phyloP scores from a whole-genome alignment of 2,113 vertebrate species.

The Murina feae region DNA sequence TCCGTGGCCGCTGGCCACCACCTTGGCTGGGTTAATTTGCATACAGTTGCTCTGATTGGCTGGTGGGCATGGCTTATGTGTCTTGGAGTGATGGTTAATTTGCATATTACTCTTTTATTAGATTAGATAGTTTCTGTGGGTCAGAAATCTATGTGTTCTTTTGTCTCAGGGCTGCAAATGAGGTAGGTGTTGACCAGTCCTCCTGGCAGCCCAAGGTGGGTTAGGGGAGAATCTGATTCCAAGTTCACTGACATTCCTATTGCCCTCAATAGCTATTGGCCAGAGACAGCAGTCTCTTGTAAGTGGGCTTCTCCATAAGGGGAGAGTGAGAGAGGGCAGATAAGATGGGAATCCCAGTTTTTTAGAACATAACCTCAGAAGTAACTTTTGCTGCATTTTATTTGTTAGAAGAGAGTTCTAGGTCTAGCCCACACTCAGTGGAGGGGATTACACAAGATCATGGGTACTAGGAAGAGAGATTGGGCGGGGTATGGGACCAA shows the following conservation, averaged over 20 bases:
- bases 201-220: neutral
- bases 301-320: neutral
- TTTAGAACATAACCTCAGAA: neutral
- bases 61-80: too few species aligned
- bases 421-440: neutral
- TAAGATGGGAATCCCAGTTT: neutral
- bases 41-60: too few species aligned
- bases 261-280: neutral
- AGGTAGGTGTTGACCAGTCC: neutral
- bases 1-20: too few species aligned
- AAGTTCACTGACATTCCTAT: neutral
- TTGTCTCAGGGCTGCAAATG: neutral
- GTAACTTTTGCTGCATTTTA: neutral
- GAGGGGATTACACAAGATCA: neutral
- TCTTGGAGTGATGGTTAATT: too few species aligned
- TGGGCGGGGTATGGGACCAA: fast-evolving
- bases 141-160: neutral
- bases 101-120: too few species aligned
- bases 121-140: neutral
- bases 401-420: neutral
- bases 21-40: too few species aligned
- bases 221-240: neutral
- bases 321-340: neutral
- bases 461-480: neutral
- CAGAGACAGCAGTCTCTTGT: neutral